Evolutionary conservation across 1,140 invertebrate species (phyloP), one percentile per base, ranked within the genome.

Genomic region (Lamellibrachia luymesi): DNA sequence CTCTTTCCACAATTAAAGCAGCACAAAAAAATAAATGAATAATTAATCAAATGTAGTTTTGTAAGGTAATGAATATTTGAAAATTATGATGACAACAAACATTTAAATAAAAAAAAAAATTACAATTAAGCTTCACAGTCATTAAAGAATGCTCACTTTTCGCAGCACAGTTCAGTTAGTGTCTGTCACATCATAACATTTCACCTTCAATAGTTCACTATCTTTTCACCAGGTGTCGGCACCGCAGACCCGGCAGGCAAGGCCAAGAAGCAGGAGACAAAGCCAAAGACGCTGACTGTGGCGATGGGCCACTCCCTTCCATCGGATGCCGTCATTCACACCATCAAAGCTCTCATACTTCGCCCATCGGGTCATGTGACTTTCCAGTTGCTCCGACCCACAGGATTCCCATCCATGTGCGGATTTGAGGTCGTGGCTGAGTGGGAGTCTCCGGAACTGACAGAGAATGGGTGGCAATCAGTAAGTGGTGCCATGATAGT

Each of bases 381-480:
- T 22, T 91, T 91, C 91, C 49, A 51, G 49, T 50, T 91, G 49
- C 51, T 50, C 22, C 91, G 91, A 51, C 49, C 91, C 49, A 25
- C 51, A 13, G 51, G 91, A 50, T 51, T 91, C 49, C 91, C 91
- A 10, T 50, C 91, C 13, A 50, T 51, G 5, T 91, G 91, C 51
- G 10, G 51, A 2, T 91, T 91, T 22, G n/a, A 25, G 91, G 51
- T 91, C 4, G 51, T 50, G 13, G 91, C 91, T n/a, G 51, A 50
- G 91, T 91, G 91, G 91, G 13, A 50, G 51, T 25, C 91, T 4
- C 91, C 91, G 22, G 49, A 91, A 51, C 49, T 91, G 17, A 91
- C 91, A 10, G 51, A 91, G 91, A 51, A 13, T 91, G 91, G 91
- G 49, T 91, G 91, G 91, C 91, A 91, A 25, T 51, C 49, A n/a